Base-by-base conservation (phyloP, 2,888 invertebrate species). In the Drosophila birchii region DNA sequence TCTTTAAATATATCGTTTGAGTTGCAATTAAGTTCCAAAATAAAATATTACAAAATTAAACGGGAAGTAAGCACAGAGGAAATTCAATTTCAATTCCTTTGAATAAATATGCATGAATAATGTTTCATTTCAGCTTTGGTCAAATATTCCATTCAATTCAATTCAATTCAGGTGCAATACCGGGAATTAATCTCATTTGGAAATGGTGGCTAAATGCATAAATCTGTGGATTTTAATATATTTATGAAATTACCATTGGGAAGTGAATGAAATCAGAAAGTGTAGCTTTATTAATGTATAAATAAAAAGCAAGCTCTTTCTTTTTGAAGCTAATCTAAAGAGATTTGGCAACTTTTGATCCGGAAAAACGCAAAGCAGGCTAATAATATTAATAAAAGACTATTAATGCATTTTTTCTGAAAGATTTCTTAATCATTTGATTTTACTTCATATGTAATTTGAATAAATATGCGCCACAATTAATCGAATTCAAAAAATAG, bases 161-260 rank as follows among this genome's bases (percentile, higher is more conserved):
- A 32, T 53, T 45, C 36, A 11, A 14, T 47, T 38, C 38, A 32
- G 23, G 39, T 38, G 29, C 16, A 20, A 38, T 32, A 20, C 16
- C 23, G 36, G 43, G 34, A 58, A 39, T 23, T 32, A 18, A n/a
- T 36, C 16, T 14, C 20, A 34, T 34, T 66, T 7, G 23, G 39
- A 11, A 1, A 12, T 20, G 43, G 7, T 3, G 12, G 3, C 23
- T 44, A 44, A 23, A 38, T 16, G 16, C 6, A 38, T 7, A 16
- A 38, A 16, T 38, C 45, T 45, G 34, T 34, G 62, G 54, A 20
- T 29, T 29, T 39, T 41, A 38, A 43, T 34, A 32, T 32, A 67
- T 70, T 38, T 49, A 55, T 43, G n/a, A 47, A 55, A 54, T 55
- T 49, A 36, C 14, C 47, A 63, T 26, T 29, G 43, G 12, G 12